phyloP scores from a whole-genome alignment of 2,797 vertebrate species.

The Channa striata region DNA sequence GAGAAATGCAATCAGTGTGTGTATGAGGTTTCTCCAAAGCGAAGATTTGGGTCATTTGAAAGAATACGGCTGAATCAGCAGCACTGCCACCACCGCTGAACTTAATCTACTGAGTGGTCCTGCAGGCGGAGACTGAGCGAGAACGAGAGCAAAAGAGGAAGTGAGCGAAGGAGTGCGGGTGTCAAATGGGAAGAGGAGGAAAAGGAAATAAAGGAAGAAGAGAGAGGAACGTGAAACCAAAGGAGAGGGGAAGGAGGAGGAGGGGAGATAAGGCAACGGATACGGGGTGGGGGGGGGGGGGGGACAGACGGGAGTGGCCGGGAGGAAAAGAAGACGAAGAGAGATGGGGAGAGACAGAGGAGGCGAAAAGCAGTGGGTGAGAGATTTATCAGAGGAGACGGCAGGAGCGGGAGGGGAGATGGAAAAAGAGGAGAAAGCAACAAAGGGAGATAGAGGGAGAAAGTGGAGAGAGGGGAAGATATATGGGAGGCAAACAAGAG shows the following conservation, averaged over 20 bases:
- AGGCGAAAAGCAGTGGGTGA: constrained; percentile 59
- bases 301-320: constrained; percentile 20
- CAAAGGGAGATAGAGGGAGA: constrained; percentile 30
- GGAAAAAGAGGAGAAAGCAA: constrained; percentile 35
- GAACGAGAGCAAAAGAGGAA: constrained; percentile 44
- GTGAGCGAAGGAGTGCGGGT: constrained; percentile 40
- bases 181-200: constrained; percentile 43
- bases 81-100: constrained; percentile 81
- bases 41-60: constrained; percentile 96
- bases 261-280: constrained; percentile 43
- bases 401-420: constrained; percentile 52
- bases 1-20: constrained; percentile 85
- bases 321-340: constrained; percentile 25
- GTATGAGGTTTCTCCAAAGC: constrained; percentile 91
- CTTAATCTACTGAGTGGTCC: constrained; percentile 85
- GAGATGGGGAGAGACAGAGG: constrained; percentile 59
- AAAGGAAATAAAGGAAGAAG: constrained; percentile 6
- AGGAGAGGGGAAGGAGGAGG: constrained; percentile 12
- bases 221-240: constrained; percentile 35
- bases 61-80: constrained; percentile 93
- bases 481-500: constrained; percentile 51
- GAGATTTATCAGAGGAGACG: constrained; percentile 72
- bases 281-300: too few species aligned
- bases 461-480: constrained; percentile 28
- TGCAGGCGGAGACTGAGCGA: constrained; percentile 70